A percentile compares a stretch with the other conserved stretches of the same genome.
These are phyloP conservation scores for Onychostoma macrolepis DNA, from an alignment of 2,113 vertebrate genomes.

Conservation along the genomic window DNA sequence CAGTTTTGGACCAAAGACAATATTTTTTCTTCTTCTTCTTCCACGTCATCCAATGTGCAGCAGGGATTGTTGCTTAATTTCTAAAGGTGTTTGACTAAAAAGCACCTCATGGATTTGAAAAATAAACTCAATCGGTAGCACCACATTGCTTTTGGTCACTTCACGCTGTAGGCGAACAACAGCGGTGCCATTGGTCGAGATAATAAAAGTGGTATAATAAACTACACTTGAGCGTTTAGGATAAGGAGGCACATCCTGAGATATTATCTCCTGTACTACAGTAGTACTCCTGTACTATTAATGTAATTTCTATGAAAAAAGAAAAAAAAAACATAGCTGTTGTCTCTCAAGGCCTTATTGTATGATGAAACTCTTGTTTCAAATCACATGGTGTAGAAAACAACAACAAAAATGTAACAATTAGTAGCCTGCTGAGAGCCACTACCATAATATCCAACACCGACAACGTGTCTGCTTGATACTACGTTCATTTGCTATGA, in stretches of 20 bases:
- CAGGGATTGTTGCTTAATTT: slow-evolving; percentile 6
- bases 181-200: slow-evolving; percentile 15
- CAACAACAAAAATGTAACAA: background rate
- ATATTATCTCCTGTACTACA: slow-evolving; percentile 3
- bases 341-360: background rate
- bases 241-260: slow-evolving; percentile 40
- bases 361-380: background rate
- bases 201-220: background rate
- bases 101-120: slow-evolving; percentile 38
- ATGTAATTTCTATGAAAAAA: background rate
- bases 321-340: background rate
- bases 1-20: slow-evolving; percentile 77
- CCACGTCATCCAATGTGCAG: slow-evolving; percentile 16
- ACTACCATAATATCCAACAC: background rate
- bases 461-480: background rate
- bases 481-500: background rate
- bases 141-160: slow-evolving; percentile 53
- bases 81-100: slow-evolving; percentile 20
- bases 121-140: slow-evolving; percentile 12
- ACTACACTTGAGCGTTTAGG: background rate
- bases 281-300: background rate
- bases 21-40: background rate
- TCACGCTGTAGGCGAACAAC: slow-evolving; percentile 2
- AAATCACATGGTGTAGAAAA: slow-evolving; percentile 7
- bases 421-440: background rate